Percentiles rank a stretch among this genome's conserved stretches.
phyloP scores from a whole-genome alignment of 1,140 invertebrate species.

The Heliothis virescens region DNA sequence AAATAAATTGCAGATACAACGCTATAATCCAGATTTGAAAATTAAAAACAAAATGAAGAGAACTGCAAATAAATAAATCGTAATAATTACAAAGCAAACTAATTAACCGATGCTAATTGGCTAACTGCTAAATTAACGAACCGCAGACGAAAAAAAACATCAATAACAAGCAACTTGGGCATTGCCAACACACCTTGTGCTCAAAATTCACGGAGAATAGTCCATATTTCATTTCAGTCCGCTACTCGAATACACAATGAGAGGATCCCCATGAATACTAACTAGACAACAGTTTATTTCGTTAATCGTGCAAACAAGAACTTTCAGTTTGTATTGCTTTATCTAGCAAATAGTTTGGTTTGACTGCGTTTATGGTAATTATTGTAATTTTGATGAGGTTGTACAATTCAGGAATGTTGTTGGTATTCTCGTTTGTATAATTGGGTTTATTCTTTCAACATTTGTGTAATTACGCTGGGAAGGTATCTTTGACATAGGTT shows the following conservation, averaged over 20 bases:
- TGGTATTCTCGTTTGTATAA: not conserved
- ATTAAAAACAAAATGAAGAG: not conserved
- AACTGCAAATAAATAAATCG: not conserved
- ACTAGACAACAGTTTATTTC: slow-evolving; percentile 81
- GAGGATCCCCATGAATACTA: slow-evolving; percentile 80
- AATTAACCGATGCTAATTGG: not conserved
- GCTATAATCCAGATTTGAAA: too few species aligned
- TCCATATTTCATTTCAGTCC: slow-evolving; percentile 84
- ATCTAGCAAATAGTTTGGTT: slow-evolving; percentile 57
- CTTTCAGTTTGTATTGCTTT: slow-evolving; percentile 73
- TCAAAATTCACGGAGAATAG: slow-evolving; percentile 80
- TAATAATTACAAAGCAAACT: not conserved
- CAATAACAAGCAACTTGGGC: slow-evolving; percentile 55
- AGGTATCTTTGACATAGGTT: too few species aligned
- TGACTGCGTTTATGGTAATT: slow-evolving; percentile 31
- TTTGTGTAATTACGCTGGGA: too few species aligned
- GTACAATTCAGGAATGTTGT: not conserved
- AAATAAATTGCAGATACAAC: too few species aligned
- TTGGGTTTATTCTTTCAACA: not conserved
- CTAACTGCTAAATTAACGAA: slow-evolving; percentile 11
- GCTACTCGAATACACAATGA: slow-evolving; percentile 81
- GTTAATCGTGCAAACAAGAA: slow-evolving; percentile 84
- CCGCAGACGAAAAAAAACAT: slow-evolving; percentile 6
- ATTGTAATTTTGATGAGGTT: slow-evolving; percentile 23
- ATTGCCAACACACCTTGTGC: slow-evolving; percentile 73